Conservation (phyloP, 2,888 invertebrate genomes). For the Meteorus cinctellus region DNA sequence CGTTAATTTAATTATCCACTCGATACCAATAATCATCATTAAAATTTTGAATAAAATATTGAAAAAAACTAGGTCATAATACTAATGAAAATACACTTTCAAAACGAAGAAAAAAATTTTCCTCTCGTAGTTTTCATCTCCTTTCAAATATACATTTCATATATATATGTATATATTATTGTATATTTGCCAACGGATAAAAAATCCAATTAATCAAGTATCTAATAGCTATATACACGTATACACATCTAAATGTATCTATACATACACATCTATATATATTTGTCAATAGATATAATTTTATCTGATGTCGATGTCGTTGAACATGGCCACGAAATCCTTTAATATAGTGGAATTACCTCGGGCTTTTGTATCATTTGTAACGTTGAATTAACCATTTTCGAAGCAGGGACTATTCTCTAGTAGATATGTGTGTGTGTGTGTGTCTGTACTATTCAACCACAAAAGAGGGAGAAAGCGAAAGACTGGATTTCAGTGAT, state of each 20-base stretch:
- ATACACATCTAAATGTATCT: not conserved
- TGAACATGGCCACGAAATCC: not conserved
- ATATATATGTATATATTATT: not conserved
- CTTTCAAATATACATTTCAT: not conserved
- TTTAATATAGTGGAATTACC: conserved; percentile 6
- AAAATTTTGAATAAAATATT: not conserved
- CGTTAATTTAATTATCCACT: not conserved
- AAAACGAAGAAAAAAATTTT: not conserved
- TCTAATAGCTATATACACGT: not conserved
- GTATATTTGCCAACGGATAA: not conserved
- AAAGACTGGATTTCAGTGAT: not conserved
- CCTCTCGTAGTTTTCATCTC: not conserved
- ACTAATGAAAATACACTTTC: not conserved
- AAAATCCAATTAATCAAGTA: not conserved
- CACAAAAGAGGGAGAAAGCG: not conserved
- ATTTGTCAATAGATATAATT: not conserved
- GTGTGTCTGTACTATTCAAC: not conserved
- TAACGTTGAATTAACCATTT: conserved; percentile 7
- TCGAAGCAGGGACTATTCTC: not conserved
- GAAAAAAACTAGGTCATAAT: not conserved
- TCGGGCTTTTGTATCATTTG: conserved; percentile 1
- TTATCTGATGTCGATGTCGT: not conserved
- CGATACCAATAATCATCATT: not conserved
- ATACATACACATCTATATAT: not conserved
- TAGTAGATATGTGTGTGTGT: not conserved